Percentiles rank a stretch among this genome's conserved stretches.
Evolutionary conservation across 2,888 invertebrate genomes (phyloP).

Genomic region (Caenorhabditis sp.): DNA sequence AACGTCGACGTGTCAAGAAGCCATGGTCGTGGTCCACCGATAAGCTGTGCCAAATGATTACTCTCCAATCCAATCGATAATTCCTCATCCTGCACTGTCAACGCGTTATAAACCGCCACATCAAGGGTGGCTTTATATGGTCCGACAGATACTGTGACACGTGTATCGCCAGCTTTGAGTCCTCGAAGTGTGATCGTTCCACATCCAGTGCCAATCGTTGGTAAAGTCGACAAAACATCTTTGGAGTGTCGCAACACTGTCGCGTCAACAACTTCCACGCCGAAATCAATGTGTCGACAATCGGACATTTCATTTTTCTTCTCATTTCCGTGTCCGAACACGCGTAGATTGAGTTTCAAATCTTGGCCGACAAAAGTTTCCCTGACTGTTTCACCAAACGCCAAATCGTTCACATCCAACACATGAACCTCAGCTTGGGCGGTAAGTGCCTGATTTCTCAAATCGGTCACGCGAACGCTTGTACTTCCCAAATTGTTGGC

Average conservation of each 20-base stretch:
- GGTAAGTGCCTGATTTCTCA: slow-evolving; percentile 40
- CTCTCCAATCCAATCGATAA: slow-evolving; percentile 51
- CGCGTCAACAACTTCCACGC: slow-evolving; percentile 39
- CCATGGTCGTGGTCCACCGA: slow-evolving; percentile 65
- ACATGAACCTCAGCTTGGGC: slow-evolving; percentile 52
- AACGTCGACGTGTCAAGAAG: slow-evolving; percentile 49
- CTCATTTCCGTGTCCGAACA: slow-evolving; percentile 35
- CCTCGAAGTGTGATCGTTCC: slow-evolving; percentile 53
- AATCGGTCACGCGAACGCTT: slow-evolving; percentile 49
- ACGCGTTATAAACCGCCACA: slow-evolving; percentile 52
- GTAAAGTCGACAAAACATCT: slow-evolving; percentile 19
- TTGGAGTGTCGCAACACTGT: slow-evolving; percentile 32
- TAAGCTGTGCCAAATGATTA: slow-evolving; percentile 26
- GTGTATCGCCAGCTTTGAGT: slow-evolving; percentile 47
- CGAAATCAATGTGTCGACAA: slow-evolving; percentile 46
- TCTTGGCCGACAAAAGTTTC: slow-evolving; percentile 57
- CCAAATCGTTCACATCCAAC: slow-evolving; percentile 47
- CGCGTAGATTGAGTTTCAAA: slow-evolving; percentile 54
- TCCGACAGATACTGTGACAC: slow-evolving; percentile 30
- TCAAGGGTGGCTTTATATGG: slow-evolving; percentile 45
- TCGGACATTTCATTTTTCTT: slow-evolving; percentile 44
- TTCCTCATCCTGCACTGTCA: slow-evolving; percentile 33
- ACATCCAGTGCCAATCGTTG: slow-evolving; percentile 55
- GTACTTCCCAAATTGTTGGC: slow-evolving; percentile 52
- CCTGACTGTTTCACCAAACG: slow-evolving; percentile 56